A percentile compares a stretch with the other conserved stretches of the same genome.
phyloP scores from a whole-genome alignment of 2,797 vertebrate genomes.

The Micrastur ruficollis region DNA sequence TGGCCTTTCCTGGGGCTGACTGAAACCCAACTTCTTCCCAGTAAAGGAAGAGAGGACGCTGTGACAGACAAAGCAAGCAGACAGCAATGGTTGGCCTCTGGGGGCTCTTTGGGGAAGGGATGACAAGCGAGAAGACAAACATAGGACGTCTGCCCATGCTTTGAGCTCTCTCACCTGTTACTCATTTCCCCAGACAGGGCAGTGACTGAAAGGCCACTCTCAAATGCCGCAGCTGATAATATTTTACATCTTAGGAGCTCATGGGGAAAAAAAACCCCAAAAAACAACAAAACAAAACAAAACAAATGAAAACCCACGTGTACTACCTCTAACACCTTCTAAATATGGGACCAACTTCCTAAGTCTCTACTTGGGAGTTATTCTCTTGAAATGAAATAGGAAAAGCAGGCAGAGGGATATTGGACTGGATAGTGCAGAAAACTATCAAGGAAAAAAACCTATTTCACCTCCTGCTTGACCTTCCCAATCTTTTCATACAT shows the following conservation, averaged over 20 bases:
- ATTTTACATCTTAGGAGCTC: neutral
- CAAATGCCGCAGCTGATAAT: neutral
- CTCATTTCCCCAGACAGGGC: slow-evolving; percentile 12
- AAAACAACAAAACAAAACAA: neutral
- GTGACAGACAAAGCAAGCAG: neutral
- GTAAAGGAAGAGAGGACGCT: neutral
- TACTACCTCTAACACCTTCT: neutral
- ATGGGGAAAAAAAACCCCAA: neutral
- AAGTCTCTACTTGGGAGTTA: neutral
- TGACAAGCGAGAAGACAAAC: neutral
- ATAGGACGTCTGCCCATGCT: neutral
- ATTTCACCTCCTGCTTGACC: neutral
- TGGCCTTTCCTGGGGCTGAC: neutral
- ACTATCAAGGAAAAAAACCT: neutral
- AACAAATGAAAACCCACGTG: neutral
- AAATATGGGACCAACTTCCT: neutral
- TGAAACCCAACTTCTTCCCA: neutral
- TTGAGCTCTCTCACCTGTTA: neutral
- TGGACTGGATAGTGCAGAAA: neutral
- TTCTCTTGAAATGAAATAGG: neutral
- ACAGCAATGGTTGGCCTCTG: neutral
- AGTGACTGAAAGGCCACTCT: neutral
- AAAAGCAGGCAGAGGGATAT: neutral
- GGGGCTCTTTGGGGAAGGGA: neutral
- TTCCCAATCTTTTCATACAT: neutral